Percentiles rank a stretch among this genome's conserved stretches.
These are phyloP conservation scores for Psophia crepitans DNA, from an alignment of 2,113 vertebrate genomes.

Conservation along the genomic window DNA sequence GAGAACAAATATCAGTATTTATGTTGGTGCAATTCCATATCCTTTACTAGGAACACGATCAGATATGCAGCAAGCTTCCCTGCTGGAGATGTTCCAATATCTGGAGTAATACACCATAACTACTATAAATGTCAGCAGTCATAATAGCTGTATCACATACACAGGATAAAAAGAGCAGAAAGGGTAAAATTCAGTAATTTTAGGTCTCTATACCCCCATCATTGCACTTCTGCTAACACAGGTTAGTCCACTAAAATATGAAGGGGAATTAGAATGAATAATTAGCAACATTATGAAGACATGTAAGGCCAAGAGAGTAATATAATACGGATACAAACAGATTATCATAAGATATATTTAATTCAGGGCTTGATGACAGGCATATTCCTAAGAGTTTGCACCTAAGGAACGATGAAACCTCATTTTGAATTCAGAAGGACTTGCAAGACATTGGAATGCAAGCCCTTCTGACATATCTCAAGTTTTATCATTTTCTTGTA, in stretches of 20 bases:
- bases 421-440: background rate
- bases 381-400: background rate
- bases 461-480: background rate
- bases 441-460: background rate
- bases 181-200: background rate
- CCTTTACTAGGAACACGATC: background rate
- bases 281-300: background rate
- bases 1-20: conserved; percentile 4
- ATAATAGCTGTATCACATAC: background rate
- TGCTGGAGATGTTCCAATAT: conserved; percentile 14
- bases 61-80: conserved; percentile 40
- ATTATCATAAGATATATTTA: background rate
- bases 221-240: background rate
- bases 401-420: background rate
- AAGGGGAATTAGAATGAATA: background rate
- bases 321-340: background rate
- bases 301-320: background rate
- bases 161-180: background rate
- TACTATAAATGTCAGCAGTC: background rate
- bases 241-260: background rate
- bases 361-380: background rate
- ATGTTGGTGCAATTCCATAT: background rate
- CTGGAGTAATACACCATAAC: conserved; percentile 4
- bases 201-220: background rate
- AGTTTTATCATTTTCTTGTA: background rate